A percentile compares a stretch with the other conserved stretches of the same genome.
Evolutionary conservation across 1,140 invertebrate genomes (phyloP).

Genomic region (Theocolax elegans): DNA sequence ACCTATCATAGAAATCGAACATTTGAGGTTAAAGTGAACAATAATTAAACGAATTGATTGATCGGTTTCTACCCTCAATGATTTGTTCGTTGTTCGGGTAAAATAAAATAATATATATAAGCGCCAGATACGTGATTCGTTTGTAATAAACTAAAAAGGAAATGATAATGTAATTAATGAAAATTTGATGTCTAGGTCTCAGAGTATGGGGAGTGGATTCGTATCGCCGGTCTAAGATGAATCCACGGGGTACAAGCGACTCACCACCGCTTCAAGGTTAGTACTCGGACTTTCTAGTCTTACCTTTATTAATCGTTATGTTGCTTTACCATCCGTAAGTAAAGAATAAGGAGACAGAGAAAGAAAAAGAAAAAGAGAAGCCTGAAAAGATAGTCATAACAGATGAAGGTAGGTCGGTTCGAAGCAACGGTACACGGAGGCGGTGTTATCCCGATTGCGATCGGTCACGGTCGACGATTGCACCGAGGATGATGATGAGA

Average conservation of each 20-base stretch:
- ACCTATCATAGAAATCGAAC: too few species aligned
- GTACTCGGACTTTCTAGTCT: conserved; percentile 35
- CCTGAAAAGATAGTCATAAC: conserved; percentile 19
- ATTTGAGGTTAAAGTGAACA: too few species aligned
- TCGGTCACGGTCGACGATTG: conserved; percentile 46
- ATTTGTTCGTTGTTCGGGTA: too few species aligned
- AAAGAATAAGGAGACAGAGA: too few species aligned
- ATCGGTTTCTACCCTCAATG: too few species aligned
- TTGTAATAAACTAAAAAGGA: too few species aligned
- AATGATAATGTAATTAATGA: too few species aligned
- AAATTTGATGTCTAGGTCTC: conserved; percentile 71
- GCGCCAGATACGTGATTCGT: too few species aligned
- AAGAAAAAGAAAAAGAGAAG: too few species aligned
- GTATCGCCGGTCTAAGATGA: conserved; percentile 71
- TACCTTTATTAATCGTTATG: background rate
- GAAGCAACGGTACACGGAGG: conserved; percentile 55
- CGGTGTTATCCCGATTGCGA: conserved; percentile 43
- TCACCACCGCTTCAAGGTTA: conserved; percentile 52
- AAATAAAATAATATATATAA: too few species aligned
- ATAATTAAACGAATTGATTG: too few species aligned
- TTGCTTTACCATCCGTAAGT: background rate
- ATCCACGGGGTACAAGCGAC: conserved; percentile 20
- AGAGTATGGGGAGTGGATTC: conserved; percentile 72
- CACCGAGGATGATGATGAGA: background rate
- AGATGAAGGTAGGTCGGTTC: conserved; percentile 47